phyloP scores from a whole-genome alignment of 2,888 invertebrate species.

The Drosophila meridionalis region DNA sequence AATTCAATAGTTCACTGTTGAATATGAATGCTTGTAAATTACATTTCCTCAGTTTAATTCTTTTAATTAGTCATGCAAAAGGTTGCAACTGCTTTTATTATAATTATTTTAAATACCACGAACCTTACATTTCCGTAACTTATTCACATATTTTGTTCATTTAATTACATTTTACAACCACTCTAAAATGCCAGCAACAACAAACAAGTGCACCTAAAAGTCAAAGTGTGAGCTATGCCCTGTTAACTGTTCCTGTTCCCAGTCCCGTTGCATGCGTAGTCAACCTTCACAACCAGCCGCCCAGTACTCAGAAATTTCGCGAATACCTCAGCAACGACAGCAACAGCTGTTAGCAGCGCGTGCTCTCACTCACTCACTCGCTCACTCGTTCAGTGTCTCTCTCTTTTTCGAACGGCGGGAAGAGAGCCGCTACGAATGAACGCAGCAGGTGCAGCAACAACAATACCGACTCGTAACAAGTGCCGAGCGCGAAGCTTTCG shows the following conservation, averaged over 20 bases:
- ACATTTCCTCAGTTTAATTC: neutral
- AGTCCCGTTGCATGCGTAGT: slow-evolving; percentile 49
- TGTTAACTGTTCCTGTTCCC: slow-evolving; percentile 31
- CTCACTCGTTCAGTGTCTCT: neutral
- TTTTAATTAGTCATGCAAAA: neutral
- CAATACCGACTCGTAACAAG: slow-evolving; percentile 52
- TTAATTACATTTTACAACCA: neutral
- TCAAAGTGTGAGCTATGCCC: slow-evolving; percentile 34
- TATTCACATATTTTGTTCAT: neutral
- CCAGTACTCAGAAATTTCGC: slow-evolving; percentile 54
- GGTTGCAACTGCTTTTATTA: neutral
- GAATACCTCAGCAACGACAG: slow-evolving; percentile 48
- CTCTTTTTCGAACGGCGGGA: slow-evolving; percentile 8
- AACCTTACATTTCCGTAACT: neutral
- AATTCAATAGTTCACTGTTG: neutral
- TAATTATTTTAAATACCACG: neutral
- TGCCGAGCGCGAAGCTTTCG: slow-evolving; percentile 59
- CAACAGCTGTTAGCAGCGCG: slow-evolving; percentile 54
- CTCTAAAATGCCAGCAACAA: slow-evolving; percentile 15
- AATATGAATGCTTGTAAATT: neutral
- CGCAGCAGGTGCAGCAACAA: slow-evolving; percentile 58
- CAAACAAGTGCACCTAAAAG: slow-evolving; percentile 22
- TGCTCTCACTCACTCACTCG: slow-evolving; percentile 13
- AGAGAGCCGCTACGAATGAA: slow-evolving; percentile 28
- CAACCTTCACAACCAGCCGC: slow-evolving; percentile 12